These are phyloP conservation scores for Tretioscincus oriximinensis DNA, from an alignment of 2,113 vertebrate genomes.

Conservation along the genomic window DNA sequence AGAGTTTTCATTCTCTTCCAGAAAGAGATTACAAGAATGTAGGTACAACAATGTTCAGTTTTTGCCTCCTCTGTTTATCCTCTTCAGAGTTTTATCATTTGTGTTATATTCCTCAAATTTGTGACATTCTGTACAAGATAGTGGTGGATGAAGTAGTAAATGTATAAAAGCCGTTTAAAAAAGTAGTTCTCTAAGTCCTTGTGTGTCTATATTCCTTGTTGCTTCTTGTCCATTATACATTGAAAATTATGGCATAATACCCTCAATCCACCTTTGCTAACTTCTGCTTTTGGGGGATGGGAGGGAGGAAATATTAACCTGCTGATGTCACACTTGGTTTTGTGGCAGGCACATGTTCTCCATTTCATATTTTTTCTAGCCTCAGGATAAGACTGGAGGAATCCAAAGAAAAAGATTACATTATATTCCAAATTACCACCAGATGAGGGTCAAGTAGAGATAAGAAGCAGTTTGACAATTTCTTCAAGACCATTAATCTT, in stretches of 20 bases:
- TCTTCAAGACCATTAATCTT: not conserved
- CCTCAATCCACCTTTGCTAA: not conserved
- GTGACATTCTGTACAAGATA: not conserved
- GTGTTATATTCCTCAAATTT: not conserved
- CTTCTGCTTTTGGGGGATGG: not conserved
- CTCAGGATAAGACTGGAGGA: constrained; percentile 56
- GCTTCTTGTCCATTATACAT: not conserved
- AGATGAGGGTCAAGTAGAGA: constrained; percentile 43
- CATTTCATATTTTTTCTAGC: constrained; percentile 1
- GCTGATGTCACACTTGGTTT: not conserved
- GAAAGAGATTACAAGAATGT: constrained; percentile 53
- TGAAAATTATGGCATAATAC: not conserved
- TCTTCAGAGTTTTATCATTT: not conserved
- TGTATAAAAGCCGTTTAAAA: not conserved
- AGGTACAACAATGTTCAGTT: constrained; percentile 57
- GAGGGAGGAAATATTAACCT: not conserved
- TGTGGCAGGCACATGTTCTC: not conserved
- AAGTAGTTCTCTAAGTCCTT: not conserved
- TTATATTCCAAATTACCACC: constrained; percentile 55
- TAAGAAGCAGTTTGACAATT: not conserved
- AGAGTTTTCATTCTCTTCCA: constrained; percentile 60
- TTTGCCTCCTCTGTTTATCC: constrained; percentile 45
- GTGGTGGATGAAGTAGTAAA: not conserved
- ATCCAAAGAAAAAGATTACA: constrained; percentile 55
- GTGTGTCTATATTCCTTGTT: no score